Evolutionary conservation across 2,888 invertebrate genomes (phyloP).

Genomic region (Thymelicus acteon): DNA sequence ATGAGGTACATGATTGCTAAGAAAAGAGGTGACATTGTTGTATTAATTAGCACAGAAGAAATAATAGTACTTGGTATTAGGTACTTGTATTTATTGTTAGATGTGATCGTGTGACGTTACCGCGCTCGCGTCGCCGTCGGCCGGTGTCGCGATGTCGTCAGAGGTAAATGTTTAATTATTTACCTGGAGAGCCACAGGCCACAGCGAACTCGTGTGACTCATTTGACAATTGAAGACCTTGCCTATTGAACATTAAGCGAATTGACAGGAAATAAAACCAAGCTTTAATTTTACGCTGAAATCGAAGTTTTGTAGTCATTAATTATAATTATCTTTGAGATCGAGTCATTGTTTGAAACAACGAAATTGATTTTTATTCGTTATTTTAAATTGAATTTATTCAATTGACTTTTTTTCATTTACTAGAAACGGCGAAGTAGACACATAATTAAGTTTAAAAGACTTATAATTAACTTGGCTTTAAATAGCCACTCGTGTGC

Average conservation of each 20-base stretch:
- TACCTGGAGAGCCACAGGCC: slow-evolving; percentile 21
- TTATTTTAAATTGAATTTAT: not conserved
- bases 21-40: not conserved
- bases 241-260: slow-evolving; percentile 28
- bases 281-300: slow-evolving; percentile 18
- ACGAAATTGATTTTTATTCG: not conserved
- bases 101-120: not conserved
- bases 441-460: no score
- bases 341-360: not conserved
- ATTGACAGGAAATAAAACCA: slow-evolving; percentile 26
- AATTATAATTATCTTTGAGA: not conserved
- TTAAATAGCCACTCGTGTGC: no score
- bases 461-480: no score
- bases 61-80: no score
- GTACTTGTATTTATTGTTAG: no score
- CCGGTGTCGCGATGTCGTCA: slow-evolving; percentile 13
- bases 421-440: no score
- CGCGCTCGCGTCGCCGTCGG: no score
- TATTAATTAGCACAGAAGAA: no score
- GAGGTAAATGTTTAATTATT: slow-evolving; percentile 23
- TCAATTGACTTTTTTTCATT: no score
- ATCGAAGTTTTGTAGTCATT: not conserved
- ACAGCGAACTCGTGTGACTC: slow-evolving; percentile 31
- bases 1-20: no score
- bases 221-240: slow-evolving; percentile 34